Percentiles rank a stretch among this genome's conserved stretches.
Conservation (phyloP, 1,140 invertebrate species). For the Papilio machaon region DNA sequence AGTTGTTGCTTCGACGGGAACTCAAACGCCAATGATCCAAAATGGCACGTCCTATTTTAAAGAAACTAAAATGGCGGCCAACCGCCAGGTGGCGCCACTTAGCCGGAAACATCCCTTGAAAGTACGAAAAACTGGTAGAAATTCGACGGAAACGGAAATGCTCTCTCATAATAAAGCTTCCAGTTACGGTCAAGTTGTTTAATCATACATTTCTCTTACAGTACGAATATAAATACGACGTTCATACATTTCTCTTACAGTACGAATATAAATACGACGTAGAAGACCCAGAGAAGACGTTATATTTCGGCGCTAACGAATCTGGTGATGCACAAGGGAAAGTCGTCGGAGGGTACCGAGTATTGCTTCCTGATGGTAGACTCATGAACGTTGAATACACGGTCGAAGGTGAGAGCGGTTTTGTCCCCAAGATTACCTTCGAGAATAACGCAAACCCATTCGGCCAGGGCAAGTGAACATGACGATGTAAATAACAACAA, state of each 20-base stretch:
- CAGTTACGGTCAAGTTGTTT: too few relatives aligned
- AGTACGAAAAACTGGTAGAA: too few relatives aligned
- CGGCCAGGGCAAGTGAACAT: slow-evolving; percentile 65
- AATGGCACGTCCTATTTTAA: too few relatives aligned
- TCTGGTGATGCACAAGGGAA: slow-evolving; percentile 84
- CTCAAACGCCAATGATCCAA: too few relatives aligned
- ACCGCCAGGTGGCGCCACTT: too few relatives aligned
- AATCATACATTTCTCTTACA: too few relatives aligned
- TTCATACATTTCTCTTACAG: slow-evolving; percentile 71
- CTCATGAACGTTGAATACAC: slow-evolving; percentile 87
- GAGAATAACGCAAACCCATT: slow-evolving; percentile 83
- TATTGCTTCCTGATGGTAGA: slow-evolving; percentile 85
- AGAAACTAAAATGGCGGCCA: too few relatives aligned
- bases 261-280: slow-evolving; percentile 88
- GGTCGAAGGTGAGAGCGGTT: slow-evolving; percentile 86
- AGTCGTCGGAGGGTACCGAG: slow-evolving; percentile 84
- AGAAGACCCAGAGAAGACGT: slow-evolving; percentile 85
- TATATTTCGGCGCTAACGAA: slow-evolving; percentile 86
- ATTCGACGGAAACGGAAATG: too few relatives aligned
- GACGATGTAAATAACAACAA: slow-evolving; percentile 12
- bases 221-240: too few relatives aligned
- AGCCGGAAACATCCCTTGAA: too few relatives aligned
- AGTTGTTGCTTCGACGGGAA: too few relatives aligned
- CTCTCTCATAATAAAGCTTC: too few relatives aligned
- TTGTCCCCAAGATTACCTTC: slow-evolving; percentile 86